These are phyloP conservation scores for Drosophila erecta DNA, from an alignment of 1,140 invertebrate species.

Conservation along the genomic window DNA sequence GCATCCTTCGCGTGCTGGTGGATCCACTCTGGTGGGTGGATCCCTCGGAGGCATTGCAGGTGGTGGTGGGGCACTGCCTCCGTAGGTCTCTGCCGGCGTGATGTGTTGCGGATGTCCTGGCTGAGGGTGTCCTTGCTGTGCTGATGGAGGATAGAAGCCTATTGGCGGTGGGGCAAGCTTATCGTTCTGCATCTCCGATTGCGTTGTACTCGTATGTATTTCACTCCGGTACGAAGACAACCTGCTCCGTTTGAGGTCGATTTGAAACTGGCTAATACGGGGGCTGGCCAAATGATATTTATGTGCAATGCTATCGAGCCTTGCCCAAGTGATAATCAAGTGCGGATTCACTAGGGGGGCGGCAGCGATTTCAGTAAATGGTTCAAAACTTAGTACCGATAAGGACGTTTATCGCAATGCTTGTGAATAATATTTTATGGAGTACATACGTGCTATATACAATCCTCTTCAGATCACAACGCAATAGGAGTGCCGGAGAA, in stretches of 20 bases:
- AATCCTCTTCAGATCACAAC: background rate
- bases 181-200: constrained; percentile 29
- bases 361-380: constrained; percentile 4
- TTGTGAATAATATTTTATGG: background rate
- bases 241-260: constrained; percentile 9
- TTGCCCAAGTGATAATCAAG: constrained; percentile 6
- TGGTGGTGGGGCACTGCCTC: background rate
- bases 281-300: constrained; percentile 11
- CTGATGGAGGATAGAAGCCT: background rate
- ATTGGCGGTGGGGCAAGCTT: constrained; percentile 1
- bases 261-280: constrained; percentile 19
- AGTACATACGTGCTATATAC: background rate
- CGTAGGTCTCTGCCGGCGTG: constrained; percentile 36
- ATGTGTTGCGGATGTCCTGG: constrained; percentile 3
- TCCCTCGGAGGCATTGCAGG: constrained; percentile 4
- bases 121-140: constrained; percentile 14
- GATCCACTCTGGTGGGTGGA: constrained; percentile 11
- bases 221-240: background rate
- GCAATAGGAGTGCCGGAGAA: background rate
- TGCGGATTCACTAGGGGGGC: background rate
- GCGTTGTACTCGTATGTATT: background rate
- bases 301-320: constrained; percentile 5
- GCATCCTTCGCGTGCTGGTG: constrained; percentile 32
- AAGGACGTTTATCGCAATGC: constrained; percentile 20
- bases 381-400: constrained; percentile 4